phyloP scores from a whole-genome alignment of 1,140 invertebrate species.

The Onthophagus taurus region DNA sequence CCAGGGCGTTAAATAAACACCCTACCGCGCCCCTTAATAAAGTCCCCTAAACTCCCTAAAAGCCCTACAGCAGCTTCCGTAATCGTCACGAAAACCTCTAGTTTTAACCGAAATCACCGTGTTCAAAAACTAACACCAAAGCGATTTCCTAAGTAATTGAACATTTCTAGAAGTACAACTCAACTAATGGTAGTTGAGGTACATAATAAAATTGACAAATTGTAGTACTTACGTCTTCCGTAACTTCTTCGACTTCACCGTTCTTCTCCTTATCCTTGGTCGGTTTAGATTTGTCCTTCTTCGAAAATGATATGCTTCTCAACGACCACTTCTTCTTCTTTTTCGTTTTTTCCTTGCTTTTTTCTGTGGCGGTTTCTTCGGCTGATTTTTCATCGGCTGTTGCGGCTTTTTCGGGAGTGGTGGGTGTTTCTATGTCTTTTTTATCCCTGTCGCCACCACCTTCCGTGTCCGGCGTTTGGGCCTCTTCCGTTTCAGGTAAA shows the following conservation, averaged over 20 bases:
- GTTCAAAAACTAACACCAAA: too few relatives aligned
- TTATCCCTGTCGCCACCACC: constrained; percentile 39
- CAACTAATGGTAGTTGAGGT: too few relatives aligned
- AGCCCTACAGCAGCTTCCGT: too few relatives aligned
- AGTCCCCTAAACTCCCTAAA: too few relatives aligned
- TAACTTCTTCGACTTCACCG: constrained; percentile 34
- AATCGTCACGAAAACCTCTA: too few relatives aligned
- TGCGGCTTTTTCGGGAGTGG: constrained; percentile 27
- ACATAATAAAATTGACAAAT: too few relatives aligned
- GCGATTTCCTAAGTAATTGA: too few relatives aligned
- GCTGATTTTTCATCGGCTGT: constrained; percentile 44
- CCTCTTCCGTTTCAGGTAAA: constrained; percentile 28
- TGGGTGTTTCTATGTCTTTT: constrained; percentile 50
- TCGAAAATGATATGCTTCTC: constrained; percentile 71
- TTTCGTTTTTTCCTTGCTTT: constrained; percentile 69
- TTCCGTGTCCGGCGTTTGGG: constrained; percentile 33
- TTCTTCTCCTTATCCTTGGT: constrained; percentile 48
- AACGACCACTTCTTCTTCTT: constrained; percentile 83
- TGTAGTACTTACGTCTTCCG: constrained; percentile 36
- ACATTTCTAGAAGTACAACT: too few relatives aligned
- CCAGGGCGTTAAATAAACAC: too few relatives aligned
- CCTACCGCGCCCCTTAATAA: too few relatives aligned
- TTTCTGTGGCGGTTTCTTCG: constrained; percentile 57
- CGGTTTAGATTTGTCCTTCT: constrained; percentile 75
- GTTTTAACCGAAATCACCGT: too few relatives aligned